phyloP scores from a whole-genome alignment of 2,797 vertebrate genomes.

The Balearica regulorum region DNA sequence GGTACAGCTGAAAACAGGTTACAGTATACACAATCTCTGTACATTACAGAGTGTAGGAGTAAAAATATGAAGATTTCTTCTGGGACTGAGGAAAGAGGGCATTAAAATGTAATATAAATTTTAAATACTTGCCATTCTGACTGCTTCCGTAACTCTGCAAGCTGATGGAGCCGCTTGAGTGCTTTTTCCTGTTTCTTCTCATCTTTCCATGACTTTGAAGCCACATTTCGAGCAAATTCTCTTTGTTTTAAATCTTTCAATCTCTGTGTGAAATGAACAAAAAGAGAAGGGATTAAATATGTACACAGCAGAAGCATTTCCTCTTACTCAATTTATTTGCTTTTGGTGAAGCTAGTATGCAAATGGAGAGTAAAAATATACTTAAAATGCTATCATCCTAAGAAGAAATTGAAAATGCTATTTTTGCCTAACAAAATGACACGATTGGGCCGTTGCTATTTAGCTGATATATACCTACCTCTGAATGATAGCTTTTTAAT shows the following conservation, averaged over 20 bases:
- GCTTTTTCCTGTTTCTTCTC: conserved; percentile 97
- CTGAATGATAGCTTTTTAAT: background rate
- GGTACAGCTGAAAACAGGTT: background rate
- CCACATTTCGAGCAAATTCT: conserved; percentile 96
- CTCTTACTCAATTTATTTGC: background rate
- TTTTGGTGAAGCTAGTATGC: background rate
- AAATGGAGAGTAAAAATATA: background rate
- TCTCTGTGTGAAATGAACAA: conserved; percentile 77
- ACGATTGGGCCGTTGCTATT: background rate
- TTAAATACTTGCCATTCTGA: conserved; percentile 82
- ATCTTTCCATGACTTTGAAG: conserved; percentile 99
- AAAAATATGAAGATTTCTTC: conserved; percentile 9
- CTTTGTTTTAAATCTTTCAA: conserved; percentile 98
- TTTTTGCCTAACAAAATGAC: background rate
- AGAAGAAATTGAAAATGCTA: background rate
- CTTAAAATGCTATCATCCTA: background rate
- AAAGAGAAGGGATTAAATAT: background rate
- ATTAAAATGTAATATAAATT: background rate
- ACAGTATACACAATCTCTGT: background rate
- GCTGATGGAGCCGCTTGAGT: conserved; percentile 90
- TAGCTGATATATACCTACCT: background rate
- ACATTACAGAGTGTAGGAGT: background rate
- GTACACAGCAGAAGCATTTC: background rate
- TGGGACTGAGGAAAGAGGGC: background rate
- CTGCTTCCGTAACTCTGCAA: conserved; percentile 91